These are phyloP conservation scores for Scomberomorus guttatus DNA, from an alignment of 2,797 vertebrate genomes.

Conservation along the genomic window DNA sequence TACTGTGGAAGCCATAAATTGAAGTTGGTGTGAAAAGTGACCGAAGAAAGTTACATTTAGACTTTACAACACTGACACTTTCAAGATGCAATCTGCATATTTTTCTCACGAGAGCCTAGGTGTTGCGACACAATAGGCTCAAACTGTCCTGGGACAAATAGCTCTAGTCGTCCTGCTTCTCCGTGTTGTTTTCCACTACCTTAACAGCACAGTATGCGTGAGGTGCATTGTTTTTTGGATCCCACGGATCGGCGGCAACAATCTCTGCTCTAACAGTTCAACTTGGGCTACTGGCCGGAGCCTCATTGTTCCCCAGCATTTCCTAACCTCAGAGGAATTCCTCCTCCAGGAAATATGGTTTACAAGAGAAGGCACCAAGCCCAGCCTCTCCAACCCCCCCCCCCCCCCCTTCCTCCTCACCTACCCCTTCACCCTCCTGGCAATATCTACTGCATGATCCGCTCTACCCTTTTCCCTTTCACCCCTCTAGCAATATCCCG, in stretches of 20 bases:
- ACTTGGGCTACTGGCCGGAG: conserved; percentile 66
- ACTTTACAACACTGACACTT: conserved; percentile 26
- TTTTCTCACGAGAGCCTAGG: conserved; percentile 60
- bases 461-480: conserved; percentile 51
- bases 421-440: conserved; percentile 63
- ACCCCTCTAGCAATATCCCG: conserved; percentile 44
- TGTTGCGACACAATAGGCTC: conserved; percentile 50
- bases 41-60: conserved; percentile 45
- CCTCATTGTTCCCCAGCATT: conserved; percentile 83
- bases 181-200: conserved; percentile 66
- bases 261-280: conserved; percentile 70
- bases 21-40: conserved; percentile 32
- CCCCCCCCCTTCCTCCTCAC: not conserved
- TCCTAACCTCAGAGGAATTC: conserved; percentile 86
- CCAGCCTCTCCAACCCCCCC: conserved; percentile 51
- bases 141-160: conserved; percentile 46
- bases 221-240: conserved; percentile 69
- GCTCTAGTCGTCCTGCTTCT: conserved; percentile 41
- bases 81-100: conserved; percentile 56
- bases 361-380: conserved; percentile 79
- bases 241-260: conserved; percentile 67
- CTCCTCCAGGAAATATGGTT: conserved; percentile 87
- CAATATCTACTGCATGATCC: conserved; percentile 57
- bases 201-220: conserved; percentile 53
- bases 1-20: conserved; percentile 35